A percentile compares a stretch with the other conserved stretches of the same genome.
Evolutionary conservation across 2,797 vertebrate species (phyloP).

Genomic region (Acridotheres tristis): DNA sequence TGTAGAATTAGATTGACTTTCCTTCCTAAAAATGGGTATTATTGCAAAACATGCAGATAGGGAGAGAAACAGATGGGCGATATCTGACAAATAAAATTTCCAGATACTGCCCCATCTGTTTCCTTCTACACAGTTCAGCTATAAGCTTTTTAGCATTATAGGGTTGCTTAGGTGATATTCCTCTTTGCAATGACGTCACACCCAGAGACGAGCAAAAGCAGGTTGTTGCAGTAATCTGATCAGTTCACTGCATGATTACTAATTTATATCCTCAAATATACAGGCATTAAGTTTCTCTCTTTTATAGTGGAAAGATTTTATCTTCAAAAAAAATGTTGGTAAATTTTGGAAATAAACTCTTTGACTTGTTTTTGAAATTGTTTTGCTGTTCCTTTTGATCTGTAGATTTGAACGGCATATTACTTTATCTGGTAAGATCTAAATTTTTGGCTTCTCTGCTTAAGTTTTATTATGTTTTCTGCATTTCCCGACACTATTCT

Average conservation of each 20-base stretch:
- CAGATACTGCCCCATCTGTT: conserved; percentile 79
- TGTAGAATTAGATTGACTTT: conserved; percentile 65
- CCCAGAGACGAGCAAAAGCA: conserved; percentile 1
- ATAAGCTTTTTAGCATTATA: conserved; percentile 55
- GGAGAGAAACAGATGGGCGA: conserved; percentile 74
- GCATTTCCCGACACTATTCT: background rate
- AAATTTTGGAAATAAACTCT: background rate
- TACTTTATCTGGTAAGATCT: background rate
- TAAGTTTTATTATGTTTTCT: background rate
- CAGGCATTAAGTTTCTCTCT: background rate
- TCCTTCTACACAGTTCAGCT: conserved; percentile 61
- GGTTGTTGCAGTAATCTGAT: conserved; percentile 11
- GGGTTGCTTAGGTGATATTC: conserved; percentile 56
- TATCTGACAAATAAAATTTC: conserved; percentile 75
- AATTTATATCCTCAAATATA: background rate
- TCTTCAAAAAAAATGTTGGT: background rate
- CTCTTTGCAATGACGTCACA: conserved; percentile 15
- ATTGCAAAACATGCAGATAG: conserved; percentile 62
- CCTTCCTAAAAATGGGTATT: conserved; percentile 72
- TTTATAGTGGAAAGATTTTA: background rate
- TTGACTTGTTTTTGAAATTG: background rate
- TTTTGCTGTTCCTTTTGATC: background rate
- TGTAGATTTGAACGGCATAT: background rate
- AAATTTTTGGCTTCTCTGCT: background rate
- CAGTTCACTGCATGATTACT: background rate